A percentile compares a stretch with the other conserved stretches of the same genome.
These are phyloP conservation scores for Aethes cnicana DNA, from an alignment of 2,888 invertebrate species.

Conservation along the genomic window DNA sequence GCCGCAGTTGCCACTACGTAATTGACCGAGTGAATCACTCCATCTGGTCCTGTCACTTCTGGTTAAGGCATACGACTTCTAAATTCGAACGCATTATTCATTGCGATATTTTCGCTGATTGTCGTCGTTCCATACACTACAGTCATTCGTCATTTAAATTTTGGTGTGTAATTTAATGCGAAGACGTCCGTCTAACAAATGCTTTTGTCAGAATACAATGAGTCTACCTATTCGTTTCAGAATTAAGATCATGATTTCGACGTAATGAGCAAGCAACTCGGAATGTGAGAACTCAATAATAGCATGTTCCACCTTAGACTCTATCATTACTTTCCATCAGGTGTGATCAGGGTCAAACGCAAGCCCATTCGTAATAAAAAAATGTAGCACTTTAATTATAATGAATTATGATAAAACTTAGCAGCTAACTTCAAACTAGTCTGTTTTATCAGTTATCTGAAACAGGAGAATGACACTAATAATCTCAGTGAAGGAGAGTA, in stretches of 20 bases:
- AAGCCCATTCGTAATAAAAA: too few relatives aligned
- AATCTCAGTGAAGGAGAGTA: too few relatives aligned
- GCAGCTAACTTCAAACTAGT: too few relatives aligned
- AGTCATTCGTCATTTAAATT: slow-evolving; percentile 32
- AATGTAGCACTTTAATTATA: too few relatives aligned
- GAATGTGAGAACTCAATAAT: too few relatives aligned
- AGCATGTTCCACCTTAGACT: too few relatives aligned
- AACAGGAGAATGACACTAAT: too few relatives aligned
- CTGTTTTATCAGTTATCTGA: too few relatives aligned
- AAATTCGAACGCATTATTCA: slow-evolving; percentile 34
- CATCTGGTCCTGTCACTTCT: slow-evolving; percentile 64
- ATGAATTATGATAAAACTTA: too few relatives aligned
- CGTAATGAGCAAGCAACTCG: neutral
- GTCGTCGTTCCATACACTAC: slow-evolving; percentile 17
- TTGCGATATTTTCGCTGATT: slow-evolving; percentile 32
- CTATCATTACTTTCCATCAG: too few relatives aligned
- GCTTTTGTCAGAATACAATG: slow-evolving; percentile 8
- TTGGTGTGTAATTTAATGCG: slow-evolving; percentile 32
- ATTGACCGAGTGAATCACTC: slow-evolving; percentile 71
- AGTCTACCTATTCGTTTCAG: slow-evolving; percentile 7
- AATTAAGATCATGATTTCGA: slow-evolving; percentile 7
- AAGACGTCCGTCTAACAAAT: slow-evolving; percentile 6
- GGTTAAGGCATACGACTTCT: slow-evolving; percentile 59
- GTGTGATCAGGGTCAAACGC: too few relatives aligned
- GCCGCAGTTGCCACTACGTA: slow-evolving; percentile 52